Conservation (phyloP, 2,797 vertebrate species). For the Chaetodon trifasciatus region DNA sequence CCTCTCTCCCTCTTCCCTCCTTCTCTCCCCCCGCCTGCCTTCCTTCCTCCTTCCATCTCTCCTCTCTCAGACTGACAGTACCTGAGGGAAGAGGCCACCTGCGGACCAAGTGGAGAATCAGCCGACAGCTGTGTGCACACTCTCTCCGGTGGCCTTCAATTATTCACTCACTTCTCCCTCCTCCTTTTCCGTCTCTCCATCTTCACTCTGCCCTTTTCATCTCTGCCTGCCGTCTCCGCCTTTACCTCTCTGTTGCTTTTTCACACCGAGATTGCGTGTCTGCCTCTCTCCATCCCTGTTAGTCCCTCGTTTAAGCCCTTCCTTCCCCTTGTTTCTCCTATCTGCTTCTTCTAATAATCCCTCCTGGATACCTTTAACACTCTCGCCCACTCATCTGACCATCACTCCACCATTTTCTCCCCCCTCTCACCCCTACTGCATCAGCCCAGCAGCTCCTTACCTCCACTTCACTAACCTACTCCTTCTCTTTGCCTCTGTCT, state of each 20-base stretch:
- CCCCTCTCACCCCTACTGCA: conserved; percentile 23
- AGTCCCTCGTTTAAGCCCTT: conserved; percentile 55
- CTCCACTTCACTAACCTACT: conserved; percentile 74
- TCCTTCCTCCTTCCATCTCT: conserved; percentile 60
- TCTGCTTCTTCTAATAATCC: conserved; percentile 27
- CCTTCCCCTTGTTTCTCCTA: conserved; percentile 20
- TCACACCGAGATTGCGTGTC: conserved; percentile 35
- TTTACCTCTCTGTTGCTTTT: too few relatives aligned
- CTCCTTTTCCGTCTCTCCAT: conserved; percentile 53
- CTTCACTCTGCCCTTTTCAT: conserved; percentile 78
- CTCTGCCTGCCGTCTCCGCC: conserved; percentile 46
- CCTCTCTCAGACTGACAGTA: conserved; percentile 72
- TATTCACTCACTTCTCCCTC: conserved; percentile 78
- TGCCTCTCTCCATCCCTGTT: conserved; percentile 46
- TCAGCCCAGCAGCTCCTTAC: conserved; percentile 60
- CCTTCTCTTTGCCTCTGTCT: conserved; percentile 62
- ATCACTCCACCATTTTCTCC: conserved; percentile 54
- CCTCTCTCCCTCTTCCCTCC: background rate
- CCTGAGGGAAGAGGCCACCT: conserved; percentile 83
- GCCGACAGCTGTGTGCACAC: conserved; percentile 82
- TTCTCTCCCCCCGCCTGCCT: conserved; percentile 24
- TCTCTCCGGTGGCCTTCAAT: conserved; percentile 83
- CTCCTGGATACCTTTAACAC: conserved; percentile 48
- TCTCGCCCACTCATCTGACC: conserved; percentile 38
- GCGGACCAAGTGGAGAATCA: conserved; percentile 79